Evolutionary conservation across 2,113 vertebrate species (phyloP), one percentile per base, ranked within the genome.

Genomic region (Pterocles burchelli): DNA sequence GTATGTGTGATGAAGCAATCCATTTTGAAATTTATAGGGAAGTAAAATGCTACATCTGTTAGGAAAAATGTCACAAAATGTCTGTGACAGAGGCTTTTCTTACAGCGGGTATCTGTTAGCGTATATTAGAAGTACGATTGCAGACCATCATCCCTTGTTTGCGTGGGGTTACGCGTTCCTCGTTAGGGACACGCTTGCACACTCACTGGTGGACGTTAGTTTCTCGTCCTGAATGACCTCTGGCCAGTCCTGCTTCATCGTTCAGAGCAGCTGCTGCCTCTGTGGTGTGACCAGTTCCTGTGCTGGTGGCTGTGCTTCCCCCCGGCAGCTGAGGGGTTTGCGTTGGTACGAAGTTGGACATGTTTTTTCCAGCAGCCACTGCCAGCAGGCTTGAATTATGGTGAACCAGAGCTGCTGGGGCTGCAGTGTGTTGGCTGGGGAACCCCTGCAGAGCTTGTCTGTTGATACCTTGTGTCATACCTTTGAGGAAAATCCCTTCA

Each of bases 11-110:
- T 96, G 95, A 84, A 85, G 96, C 95, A 88, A 73, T 73, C 70
- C 29, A 5, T 84, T 90, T 62, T 93, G 96, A 89, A 97, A 95
- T 82, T 17, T 21, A 90, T n/a, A 83, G 96, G 97, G 96, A 97
- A 95, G 94, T 89, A 73, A 46, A 54, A 15, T 55, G 13, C 33
- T 62, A 25, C 66, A 72, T 82, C 71, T 85, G 46, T 71, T 70
- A 86, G 76, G 74, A 77, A 73, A 93, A 77, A 66, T n/a, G 73
- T 95, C 88, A 95, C 96, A 66, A 86, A 92, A 17, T 29, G 80
- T 36, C 29, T 43, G 74, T n/a, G 5, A 33, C 55, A 17, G 16
- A 33, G 13, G 61, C 22, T 81, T 66, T 74, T 66, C 21, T 65
- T 15, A 3, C 0, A 14, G 28, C 41, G 19, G 61, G 22, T 12